Conservation (phyloP, 2,113 vertebrate species). For the Rhabdornis inornatus region DNA sequence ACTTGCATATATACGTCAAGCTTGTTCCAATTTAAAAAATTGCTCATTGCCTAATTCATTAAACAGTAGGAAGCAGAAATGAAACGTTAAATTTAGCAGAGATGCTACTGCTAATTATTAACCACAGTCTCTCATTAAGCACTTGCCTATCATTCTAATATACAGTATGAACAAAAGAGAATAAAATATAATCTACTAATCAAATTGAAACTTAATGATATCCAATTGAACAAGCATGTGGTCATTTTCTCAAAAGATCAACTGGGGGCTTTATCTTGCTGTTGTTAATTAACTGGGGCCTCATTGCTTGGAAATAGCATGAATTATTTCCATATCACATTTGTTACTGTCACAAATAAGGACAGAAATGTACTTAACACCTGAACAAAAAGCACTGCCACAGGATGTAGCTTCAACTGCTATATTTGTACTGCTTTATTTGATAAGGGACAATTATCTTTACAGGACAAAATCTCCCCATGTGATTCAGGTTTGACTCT, state of each 20-base stretch:
- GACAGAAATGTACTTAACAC: not conserved
- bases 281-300: not conserved
- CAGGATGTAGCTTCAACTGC: not conserved
- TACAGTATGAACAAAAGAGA: not conserved
- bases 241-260: conserved; percentile 2
- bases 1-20: not conserved
- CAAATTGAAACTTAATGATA: not conserved
- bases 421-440: not conserved
- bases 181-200: conserved; percentile 17
- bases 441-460: not conserved
- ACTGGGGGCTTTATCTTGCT: not conserved
- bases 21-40: conserved; percentile 8
- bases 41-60: conserved; percentile 22
- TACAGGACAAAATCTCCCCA: not conserved
- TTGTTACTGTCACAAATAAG: not conserved
- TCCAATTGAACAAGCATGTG: not conserved
- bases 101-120: conserved; percentile 45
- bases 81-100: conserved; percentile 50
- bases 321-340: not conserved
- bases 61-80: conserved; percentile 35
- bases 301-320: not conserved
- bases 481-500: not conserved
- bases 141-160: conserved; percentile 10
- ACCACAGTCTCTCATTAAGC: conserved; percentile 29
- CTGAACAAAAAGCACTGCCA: not conserved